These are phyloP conservation scores for Cryptotis parvus DNA, from an alignment of 2,113 vertebrate species.

Conservation along the genomic window DNA sequence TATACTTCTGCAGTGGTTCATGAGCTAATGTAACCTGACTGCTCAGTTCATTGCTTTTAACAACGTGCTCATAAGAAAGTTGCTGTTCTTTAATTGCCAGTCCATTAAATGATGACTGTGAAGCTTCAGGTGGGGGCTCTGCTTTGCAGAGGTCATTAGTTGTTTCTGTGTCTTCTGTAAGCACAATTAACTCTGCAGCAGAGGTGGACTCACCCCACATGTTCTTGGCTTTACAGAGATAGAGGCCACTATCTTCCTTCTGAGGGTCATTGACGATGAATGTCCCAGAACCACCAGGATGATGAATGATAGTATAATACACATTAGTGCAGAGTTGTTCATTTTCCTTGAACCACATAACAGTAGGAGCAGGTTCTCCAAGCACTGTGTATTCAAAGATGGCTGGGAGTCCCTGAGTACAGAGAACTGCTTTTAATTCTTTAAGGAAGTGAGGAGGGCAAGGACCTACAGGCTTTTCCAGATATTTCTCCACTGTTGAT, in stretches of 20 bases:
- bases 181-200: conserved; percentile 89
- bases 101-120: conserved; percentile 58
- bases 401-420: conserved; percentile 87
- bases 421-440: conserved; percentile 87
- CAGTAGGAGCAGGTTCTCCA: conserved; percentile 88
- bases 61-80: conserved; percentile 81
- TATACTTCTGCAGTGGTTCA: conserved; percentile 81
- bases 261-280: conserved; percentile 86
- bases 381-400: conserved; percentile 88
- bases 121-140: conserved; percentile 77
- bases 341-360: conserved; percentile 91
- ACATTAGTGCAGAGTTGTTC: conserved; percentile 86
- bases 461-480: conserved; percentile 74
- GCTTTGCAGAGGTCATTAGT: conserved; percentile 80
- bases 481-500: neutral
- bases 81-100: conserved; percentile 77
- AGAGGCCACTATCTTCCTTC: conserved; percentile 88
- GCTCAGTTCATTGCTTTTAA: conserved; percentile 72
- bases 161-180: conserved; percentile 80
- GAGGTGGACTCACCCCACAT: conserved; percentile 87
- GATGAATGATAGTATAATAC: conserved; percentile 84
- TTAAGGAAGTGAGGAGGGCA: conserved; percentile 89
- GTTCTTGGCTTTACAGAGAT: conserved; percentile 90
- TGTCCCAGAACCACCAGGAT: conserved; percentile 90
- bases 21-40: conserved; percentile 66